Percentiles rank a stretch among this genome's conserved stretches.
Evolutionary conservation across 2,888 invertebrate species (phyloP).

Genomic region (Lithophane ornitopus): DNA sequence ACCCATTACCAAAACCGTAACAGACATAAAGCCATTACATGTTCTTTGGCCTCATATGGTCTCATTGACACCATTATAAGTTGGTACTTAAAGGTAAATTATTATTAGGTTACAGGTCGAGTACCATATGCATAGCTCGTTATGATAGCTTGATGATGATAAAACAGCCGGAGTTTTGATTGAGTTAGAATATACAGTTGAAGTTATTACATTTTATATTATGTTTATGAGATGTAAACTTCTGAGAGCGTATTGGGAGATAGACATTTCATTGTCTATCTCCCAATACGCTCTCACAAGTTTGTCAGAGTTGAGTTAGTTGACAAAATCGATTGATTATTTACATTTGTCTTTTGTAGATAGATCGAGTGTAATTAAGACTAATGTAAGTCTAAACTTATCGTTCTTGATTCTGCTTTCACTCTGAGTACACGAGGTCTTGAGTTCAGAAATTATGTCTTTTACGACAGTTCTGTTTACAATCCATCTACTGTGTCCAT

Average conservation of each 20-base stretch:
- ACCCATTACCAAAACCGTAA: slow-evolving; percentile 54
- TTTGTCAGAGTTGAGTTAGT: neutral
- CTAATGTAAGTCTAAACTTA: too few relatives aligned
- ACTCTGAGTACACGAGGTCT: neutral
- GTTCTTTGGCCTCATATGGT: slow-evolving; percentile 49
- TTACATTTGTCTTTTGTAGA: neutral
- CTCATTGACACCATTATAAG: slow-evolving; percentile 64
- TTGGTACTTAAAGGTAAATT: slow-evolving; percentile 64
- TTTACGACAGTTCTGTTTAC: neutral
- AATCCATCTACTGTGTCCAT: neutral
- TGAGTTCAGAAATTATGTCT: neutral
- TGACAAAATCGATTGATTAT: neutral
- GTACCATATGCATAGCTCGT: slow-evolving; percentile 55
- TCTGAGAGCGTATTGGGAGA: slow-evolving; percentile 13
- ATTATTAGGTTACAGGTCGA: slow-evolving; percentile 69
- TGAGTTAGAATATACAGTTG: slow-evolving; percentile 45
- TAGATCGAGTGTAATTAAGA: neutral
- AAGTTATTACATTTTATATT: slow-evolving; percentile 31
- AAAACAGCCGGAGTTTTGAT: slow-evolving; percentile 58
- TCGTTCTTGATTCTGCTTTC: neutral
- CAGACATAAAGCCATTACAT: slow-evolving; percentile 57
- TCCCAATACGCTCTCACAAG: too few relatives aligned
- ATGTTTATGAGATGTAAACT: slow-evolving; percentile 28
- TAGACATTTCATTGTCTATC: too few relatives aligned
- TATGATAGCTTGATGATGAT: slow-evolving; percentile 58